Percentiles rank a stretch among this genome's conserved stretches.
These are phyloP conservation scores for Linurgus olivaceus DNA, from an alignment of 2,797 vertebrate genomes.

Conservation along the genomic window DNA sequence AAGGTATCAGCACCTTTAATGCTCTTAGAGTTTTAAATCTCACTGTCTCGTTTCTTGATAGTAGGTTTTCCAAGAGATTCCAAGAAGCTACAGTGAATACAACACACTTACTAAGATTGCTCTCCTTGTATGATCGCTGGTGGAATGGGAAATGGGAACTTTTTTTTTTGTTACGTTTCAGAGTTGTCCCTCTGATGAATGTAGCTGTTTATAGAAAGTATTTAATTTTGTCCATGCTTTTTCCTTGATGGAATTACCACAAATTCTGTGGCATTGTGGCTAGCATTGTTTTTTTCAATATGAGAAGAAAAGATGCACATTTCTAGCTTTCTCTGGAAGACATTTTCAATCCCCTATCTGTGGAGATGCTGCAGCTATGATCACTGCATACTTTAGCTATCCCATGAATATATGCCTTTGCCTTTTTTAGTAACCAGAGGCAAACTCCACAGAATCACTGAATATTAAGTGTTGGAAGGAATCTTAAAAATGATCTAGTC, in stretches of 20 bases:
- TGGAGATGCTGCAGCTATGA: not conserved
- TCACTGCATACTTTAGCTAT: not conserved
- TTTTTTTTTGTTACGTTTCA: not conserved
- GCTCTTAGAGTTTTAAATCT: not conserved
- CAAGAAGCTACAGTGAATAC: not conserved
- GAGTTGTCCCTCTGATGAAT: not conserved
- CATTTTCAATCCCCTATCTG: not conserved
- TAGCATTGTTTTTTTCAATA: not conserved
- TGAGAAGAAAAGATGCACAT: not conserved
- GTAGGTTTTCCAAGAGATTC: not conserved
- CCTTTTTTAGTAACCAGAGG: not conserved
- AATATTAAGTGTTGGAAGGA: not conserved
- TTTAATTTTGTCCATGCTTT: not conserved
- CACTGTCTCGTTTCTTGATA: not conserved
- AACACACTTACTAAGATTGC: not conserved
- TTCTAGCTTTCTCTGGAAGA: not conserved
- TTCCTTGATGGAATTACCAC: not conserved
- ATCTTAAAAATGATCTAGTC: not conserved
- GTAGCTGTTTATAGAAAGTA: not conserved
- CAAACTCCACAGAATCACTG: not conserved
- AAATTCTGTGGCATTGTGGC: not conserved
- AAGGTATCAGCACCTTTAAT: not conserved
- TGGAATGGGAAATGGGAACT: not conserved
- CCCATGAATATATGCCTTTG: not conserved
- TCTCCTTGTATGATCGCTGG: not conserved